These are phyloP conservation scores for Sussaba pulchella DNA, from an alignment of 2,888 invertebrate genomes.

Conservation along the genomic window DNA sequence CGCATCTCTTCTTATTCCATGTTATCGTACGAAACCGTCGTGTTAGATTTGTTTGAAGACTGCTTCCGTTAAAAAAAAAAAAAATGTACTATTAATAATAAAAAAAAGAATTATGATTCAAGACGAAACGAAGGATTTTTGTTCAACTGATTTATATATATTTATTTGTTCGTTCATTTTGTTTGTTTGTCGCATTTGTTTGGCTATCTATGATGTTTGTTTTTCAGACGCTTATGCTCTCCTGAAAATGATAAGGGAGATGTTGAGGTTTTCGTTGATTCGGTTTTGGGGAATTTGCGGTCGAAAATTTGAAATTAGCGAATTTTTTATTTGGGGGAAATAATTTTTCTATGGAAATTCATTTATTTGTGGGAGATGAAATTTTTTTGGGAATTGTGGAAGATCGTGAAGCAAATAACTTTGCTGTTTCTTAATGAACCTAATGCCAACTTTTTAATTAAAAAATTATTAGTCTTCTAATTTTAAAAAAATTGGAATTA, in stretches of 20 bases:
- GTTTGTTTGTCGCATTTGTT: not conserved
- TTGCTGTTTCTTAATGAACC: no score
- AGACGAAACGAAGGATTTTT: no score
- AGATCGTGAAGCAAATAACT: no score
- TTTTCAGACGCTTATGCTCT: conserved; percentile 60
- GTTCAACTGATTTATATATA: no score
- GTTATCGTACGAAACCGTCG: conserved; percentile 75
- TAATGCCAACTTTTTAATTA: no score
- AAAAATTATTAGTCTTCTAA: no score
- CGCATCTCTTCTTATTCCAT: conserved; percentile 74
- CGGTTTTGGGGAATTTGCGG: no score
- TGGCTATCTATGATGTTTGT: not conserved
- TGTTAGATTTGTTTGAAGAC: conserved; percentile 81
- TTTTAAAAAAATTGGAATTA: no score
- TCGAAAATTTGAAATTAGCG: no score
- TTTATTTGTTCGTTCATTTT: not conserved
- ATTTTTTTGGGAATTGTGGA: no score
- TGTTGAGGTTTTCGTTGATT: not conserved
- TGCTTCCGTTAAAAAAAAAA: conserved; percentile 78
- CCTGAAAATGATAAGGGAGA: conserved; percentile 52
- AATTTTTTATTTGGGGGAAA: conserved; percentile 22
- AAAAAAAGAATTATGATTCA: conserved; percentile 74
- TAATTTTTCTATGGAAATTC: no score
- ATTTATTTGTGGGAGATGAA: no score
- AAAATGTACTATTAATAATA: conserved; percentile 75